Evolutionary conservation across 2,888 invertebrate genomes (phyloP).

Genomic region (Blera fallax): DNA sequence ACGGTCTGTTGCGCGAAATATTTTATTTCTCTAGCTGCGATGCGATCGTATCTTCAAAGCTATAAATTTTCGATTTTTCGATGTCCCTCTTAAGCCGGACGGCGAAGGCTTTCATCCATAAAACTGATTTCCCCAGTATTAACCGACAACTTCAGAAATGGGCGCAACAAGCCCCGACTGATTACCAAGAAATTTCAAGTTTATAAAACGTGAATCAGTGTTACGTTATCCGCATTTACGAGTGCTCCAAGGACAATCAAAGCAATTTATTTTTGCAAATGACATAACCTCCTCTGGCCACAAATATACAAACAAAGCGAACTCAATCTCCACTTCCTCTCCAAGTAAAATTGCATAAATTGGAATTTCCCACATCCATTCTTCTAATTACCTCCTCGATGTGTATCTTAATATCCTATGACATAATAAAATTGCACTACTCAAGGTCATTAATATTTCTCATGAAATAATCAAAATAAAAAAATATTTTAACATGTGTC

Average conservation of each 20-base stretch:
- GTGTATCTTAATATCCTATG: not conserved
- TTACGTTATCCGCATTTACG: too few species aligned
- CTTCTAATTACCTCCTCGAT: not conserved
- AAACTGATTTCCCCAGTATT: too few species aligned
- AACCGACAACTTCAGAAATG: too few species aligned
- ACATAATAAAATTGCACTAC: conserved; percentile 23
- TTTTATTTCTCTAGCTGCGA: too few species aligned
- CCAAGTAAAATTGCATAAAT: not conserved
- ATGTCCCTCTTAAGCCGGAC: too few species aligned
- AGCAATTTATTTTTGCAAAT: not conserved
- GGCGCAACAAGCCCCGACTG: too few species aligned
- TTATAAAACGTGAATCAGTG: not conserved
- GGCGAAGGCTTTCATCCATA: too few species aligned
- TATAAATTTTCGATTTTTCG: too few species aligned
- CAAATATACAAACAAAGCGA: not conserved
- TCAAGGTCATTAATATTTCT: conserved; percentile 14
- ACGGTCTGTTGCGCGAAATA: too few species aligned
- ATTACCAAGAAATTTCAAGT: too few species aligned
- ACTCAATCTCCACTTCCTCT: not conserved
- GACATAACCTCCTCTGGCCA: not conserved
- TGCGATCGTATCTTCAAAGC: too few species aligned
- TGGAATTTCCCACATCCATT: not conserved
- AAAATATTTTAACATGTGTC: conserved; percentile 10
- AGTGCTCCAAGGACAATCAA: not conserved
- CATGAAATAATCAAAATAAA: not conserved